phyloP scores from a whole-genome alignment of 1,140 invertebrate species.

The Eubasilissa regina region DNA sequence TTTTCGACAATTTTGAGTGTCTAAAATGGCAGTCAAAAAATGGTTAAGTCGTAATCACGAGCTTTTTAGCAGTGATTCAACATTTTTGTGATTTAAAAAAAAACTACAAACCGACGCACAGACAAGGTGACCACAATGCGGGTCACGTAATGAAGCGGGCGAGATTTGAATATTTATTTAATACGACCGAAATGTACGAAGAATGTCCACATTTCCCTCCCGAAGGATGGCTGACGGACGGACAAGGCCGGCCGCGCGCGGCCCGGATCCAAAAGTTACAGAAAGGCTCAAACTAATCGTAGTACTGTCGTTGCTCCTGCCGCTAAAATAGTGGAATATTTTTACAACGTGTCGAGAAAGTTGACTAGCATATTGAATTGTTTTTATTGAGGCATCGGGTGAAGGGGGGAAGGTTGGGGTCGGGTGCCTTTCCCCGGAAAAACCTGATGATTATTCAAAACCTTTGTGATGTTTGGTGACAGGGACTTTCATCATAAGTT shows the following conservation, averaged over 20 bases:
- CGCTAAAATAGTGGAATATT: neutral
- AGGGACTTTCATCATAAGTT: neutral
- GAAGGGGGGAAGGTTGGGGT: neutral
- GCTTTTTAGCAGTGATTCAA: slow-evolving; percentile 4
- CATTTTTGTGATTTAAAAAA: neutral
- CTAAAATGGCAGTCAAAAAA: no score
- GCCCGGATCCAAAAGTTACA: neutral
- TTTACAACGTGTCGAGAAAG: slow-evolving; percentile 10
- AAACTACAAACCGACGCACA: slow-evolving; percentile 25
- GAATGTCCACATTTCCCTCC: slow-evolving; percentile 12
- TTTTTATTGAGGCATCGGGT: slow-evolving; percentile 17
- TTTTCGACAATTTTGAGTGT: no score
- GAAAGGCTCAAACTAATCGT: neutral
- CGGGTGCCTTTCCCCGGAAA: slow-evolving; percentile 49
- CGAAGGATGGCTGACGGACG: slow-evolving; percentile 21
- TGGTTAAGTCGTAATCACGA: neutral
- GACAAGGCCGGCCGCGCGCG: slow-evolving; percentile 2
- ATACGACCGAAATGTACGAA: slow-evolving; percentile 47
- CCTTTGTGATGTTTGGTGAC: slow-evolving; percentile 8
- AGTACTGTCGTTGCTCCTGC: no score
- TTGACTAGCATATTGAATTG: slow-evolving; percentile 18
- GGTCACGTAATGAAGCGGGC: slow-evolving; percentile 29
- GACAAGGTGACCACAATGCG: slow-evolving; percentile 25
- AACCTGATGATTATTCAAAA: slow-evolving; percentile 44
- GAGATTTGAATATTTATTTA: slow-evolving; percentile 57